phyloP scores from a whole-genome alignment of 2,888 invertebrate genomes.

The Nezara viridula region DNA sequence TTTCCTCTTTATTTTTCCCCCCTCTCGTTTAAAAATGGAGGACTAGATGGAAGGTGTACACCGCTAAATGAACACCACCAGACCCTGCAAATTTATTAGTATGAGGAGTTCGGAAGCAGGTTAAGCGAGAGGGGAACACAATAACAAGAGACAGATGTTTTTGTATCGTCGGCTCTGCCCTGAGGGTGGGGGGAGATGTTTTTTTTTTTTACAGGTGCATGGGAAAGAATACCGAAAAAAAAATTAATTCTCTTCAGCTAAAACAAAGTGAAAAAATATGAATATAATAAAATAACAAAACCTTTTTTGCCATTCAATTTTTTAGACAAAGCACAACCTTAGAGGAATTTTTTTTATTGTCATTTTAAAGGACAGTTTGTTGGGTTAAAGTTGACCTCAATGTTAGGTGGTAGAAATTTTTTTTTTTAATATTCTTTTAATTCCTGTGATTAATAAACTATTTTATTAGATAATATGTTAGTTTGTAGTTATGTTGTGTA shows the following conservation, averaged over 20 bases:
- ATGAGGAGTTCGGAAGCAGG: not conserved
- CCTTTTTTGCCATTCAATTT: not conserved
- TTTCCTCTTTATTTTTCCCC: not conserved
- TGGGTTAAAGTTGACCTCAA: not conserved
- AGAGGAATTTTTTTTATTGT: not conserved
- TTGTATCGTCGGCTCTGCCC: not conserved
- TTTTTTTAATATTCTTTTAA: no score
- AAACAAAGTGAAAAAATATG: not conserved
- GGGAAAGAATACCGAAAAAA: not conserved
- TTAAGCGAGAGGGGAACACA: conserved; percentile 8
- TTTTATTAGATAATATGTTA: no score
- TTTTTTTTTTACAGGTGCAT: conserved; percentile 1
- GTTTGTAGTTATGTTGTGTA: no score
- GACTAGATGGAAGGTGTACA: not conserved
- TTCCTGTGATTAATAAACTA: no score
- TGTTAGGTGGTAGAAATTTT: not conserved
- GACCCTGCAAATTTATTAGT: conserved; percentile 7
- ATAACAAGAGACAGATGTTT: conserved; percentile 29
- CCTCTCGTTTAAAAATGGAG: not conserved
- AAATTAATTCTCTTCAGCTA: not conserved
- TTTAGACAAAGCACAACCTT: not conserved
- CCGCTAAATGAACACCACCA: not conserved
- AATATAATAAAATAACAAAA: not conserved
- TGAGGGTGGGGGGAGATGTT: not conserved
- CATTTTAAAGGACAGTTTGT: not conserved